Evolutionary conservation across 1,140 invertebrate species (phyloP).

Genomic region (Rhyzopertha dominica): DNA sequence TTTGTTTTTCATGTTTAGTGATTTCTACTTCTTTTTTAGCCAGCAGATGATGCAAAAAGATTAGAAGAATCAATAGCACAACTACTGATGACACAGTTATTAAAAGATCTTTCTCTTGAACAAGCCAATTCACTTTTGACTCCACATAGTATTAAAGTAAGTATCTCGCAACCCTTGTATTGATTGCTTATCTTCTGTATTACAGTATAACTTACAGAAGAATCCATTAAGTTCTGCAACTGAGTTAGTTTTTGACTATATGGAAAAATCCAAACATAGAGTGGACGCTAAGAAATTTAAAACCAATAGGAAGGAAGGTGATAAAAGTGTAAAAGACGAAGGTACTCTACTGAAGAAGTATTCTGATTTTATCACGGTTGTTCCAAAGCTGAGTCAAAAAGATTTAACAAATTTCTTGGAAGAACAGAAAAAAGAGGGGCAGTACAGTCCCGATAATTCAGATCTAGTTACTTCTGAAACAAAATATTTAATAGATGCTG

Average conservation of each 20-base stretch:
- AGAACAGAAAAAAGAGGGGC: slow-evolving; percentile 13
- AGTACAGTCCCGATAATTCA: slow-evolving; percentile 1
- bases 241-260: slow-evolving; percentile 6
- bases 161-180: slow-evolving; percentile 5
- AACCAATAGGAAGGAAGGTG: no score
- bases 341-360: background rate
- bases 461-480: slow-evolving; percentile 9
- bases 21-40: slow-evolving; percentile 21
- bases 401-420: slow-evolving; percentile 21
- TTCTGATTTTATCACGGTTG: slow-evolving; percentile 11
- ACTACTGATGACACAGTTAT: slow-evolving; percentile 30
- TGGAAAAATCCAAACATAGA: background rate
- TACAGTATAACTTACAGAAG: slow-evolving; percentile 14
- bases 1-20: background rate
- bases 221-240: background rate
- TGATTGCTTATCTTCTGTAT: background rate
- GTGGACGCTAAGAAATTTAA: no score
- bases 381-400: slow-evolving; percentile 11
- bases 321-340: background rate
- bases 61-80: slow-evolving; percentile 36
- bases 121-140: slow-evolving; percentile 27
- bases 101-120: slow-evolving; percentile 16
- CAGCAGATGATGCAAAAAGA: slow-evolving; percentile 33
- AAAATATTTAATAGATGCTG: slow-evolving; percentile 20
- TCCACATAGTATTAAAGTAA: slow-evolving; percentile 29